Evolutionary conservation across 2,113 vertebrate species (phyloP).

Genomic region (Phalacrocorax aristotelis): DNA sequence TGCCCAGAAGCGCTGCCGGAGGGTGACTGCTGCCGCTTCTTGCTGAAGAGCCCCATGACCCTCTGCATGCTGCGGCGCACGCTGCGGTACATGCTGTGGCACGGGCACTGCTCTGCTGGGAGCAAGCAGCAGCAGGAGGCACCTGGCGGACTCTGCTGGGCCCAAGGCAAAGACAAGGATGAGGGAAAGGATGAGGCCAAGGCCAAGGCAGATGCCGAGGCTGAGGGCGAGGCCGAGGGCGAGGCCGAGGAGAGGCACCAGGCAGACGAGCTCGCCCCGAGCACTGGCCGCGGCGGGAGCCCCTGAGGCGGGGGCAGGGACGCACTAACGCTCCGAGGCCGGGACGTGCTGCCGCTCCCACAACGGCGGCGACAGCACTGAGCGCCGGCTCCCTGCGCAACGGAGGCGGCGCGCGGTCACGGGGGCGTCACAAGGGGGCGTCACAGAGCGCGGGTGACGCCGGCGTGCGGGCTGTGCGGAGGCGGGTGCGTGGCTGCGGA

Average conservation of each 20-base stretch:
- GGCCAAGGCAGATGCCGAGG: no score
- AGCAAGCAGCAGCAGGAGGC: background rate
- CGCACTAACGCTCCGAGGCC: accelerated
- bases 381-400: background rate
- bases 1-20: background rate
- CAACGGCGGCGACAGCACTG: no score
- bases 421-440: background rate
- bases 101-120: background rate
- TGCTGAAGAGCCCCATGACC: background rate
- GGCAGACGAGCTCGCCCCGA: background rate
- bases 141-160: no score
- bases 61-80: background rate
- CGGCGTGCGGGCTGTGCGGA: no score
- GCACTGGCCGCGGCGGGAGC: background rate
- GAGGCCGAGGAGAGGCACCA: background rate
- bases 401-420: accelerated
- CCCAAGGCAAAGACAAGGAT: background rate
- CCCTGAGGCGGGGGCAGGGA: background rate
- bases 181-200: background rate
- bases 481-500: background rate
- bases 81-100: background rate
- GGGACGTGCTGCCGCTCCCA: background rate
- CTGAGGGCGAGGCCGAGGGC: accelerated
- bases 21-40: background rate
- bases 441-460: background rate